Conservation (phyloP, 1,140 invertebrate genomes). For the Bathynomus jamesi region DNA sequence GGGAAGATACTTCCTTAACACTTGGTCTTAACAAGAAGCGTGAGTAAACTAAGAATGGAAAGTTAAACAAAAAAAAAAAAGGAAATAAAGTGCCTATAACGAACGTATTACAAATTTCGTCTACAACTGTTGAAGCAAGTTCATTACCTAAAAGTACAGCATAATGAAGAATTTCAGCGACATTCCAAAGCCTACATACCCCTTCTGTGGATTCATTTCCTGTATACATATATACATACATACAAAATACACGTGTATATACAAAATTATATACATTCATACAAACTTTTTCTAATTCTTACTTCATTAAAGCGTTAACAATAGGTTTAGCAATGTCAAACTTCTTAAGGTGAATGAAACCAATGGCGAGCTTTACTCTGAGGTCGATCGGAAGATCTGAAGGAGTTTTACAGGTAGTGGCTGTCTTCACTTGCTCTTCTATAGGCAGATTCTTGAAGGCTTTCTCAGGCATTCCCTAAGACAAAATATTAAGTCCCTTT, state of each 20-base stretch:
- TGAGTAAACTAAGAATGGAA: no score
- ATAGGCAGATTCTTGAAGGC: slow-evolving; percentile 1
- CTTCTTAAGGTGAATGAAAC: slow-evolving; percentile 65
- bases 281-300: slow-evolving; percentile 14
- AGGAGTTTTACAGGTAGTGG: slow-evolving; percentile 50
- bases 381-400: slow-evolving; percentile 69
- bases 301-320: slow-evolving; percentile 33
- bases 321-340: slow-evolving; percentile 48
- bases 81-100: no score
- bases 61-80: no score
- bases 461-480: slow-evolving; percentile 24
- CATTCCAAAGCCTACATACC: no score
- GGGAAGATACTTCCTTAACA: no score
- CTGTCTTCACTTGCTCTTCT: slow-evolving; percentile 7
- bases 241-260: background rate
- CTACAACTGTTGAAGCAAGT: no score
- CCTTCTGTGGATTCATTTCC: no score
- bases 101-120: no score
- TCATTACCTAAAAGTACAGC: no score
- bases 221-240: background rate
- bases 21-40: no score
- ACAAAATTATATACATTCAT: background rate
- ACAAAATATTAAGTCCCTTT: no score
- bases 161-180: no score
- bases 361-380: slow-evolving; percentile 70